Percentiles rank a stretch among this genome's conserved stretches.
Evolutionary conservation across 1,140 invertebrate genomes (phyloP).

Genomic region (Drosophila hydei): DNA sequence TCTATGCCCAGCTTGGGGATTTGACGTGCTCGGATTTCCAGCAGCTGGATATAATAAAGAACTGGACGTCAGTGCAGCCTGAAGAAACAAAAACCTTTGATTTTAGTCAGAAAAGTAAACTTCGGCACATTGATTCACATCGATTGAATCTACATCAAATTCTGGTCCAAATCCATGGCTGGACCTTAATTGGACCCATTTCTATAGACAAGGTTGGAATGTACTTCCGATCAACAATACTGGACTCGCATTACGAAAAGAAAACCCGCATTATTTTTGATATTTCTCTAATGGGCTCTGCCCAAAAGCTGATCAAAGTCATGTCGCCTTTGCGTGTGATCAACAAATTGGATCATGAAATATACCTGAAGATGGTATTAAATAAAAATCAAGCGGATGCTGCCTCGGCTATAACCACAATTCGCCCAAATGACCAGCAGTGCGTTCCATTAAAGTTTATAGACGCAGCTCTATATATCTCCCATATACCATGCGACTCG

Average conservation of each 20-base stretch:
- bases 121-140: slow-evolving; percentile 92
- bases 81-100: slow-evolving; percentile 91
- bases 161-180: slow-evolving; percentile 94
- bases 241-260: slow-evolving; percentile 84
- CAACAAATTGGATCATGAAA: slow-evolving; percentile 90
- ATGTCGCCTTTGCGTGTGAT: slow-evolving; percentile 93
- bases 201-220: slow-evolving; percentile 97
- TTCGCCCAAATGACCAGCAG: slow-evolving; percentile 63
- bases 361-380: slow-evolving; percentile 89
- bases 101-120: slow-evolving; percentile 91
- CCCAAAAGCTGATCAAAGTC: slow-evolving; percentile 97
- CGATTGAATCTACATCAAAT: slow-evolving; percentile 93
- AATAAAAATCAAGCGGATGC: slow-evolving; percentile 60
- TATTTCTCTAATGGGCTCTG: slow-evolving; percentile 95
- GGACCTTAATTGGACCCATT: slow-evolving; percentile 93
- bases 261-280: slow-evolving; percentile 93
- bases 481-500: slow-evolving; percentile 43
- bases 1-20: slow-evolving; percentile 86
- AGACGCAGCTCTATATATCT: slow-evolving; percentile 67
- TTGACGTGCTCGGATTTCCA: slow-evolving; percentile 64
- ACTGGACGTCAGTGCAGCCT: slow-evolving; percentile 89
- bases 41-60: slow-evolving; percentile 69
- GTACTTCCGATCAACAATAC: slow-evolving; percentile 93
- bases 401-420: slow-evolving; percentile 35
- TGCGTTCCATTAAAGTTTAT: slow-evolving; percentile 81